phyloP scores from a whole-genome alignment of 1,140 invertebrate species.

The Euborellia annulipes region DNA sequence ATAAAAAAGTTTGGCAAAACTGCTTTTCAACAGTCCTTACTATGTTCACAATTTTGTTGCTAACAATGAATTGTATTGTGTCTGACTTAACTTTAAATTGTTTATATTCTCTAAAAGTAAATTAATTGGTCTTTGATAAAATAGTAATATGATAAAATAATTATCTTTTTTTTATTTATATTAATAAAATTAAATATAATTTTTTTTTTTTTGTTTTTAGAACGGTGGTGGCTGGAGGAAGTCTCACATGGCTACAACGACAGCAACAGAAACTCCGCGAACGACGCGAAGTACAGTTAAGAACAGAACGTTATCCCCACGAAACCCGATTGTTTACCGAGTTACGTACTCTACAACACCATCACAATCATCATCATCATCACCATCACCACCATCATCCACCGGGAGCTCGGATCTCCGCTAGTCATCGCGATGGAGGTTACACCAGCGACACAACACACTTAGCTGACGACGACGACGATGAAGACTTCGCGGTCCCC shows the following conservation, averaged over 20 bases:
- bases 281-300: constrained; percentile 42
- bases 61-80: too few species aligned
- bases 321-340: constrained; percentile 45
- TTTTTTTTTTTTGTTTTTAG: too few species aligned
- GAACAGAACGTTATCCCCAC: constrained; percentile 50
- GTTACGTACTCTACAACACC: constrained; percentile 35
- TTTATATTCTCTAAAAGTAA: too few species aligned
- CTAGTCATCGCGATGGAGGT: constrained; percentile 33
- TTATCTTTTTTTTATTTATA: too few species aligned
- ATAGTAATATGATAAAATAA: too few species aligned
- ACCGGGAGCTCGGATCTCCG: constrained; percentile 18
- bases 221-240: constrained; percentile 20
- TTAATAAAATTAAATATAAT: too few species aligned
- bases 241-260: constrained; percentile 56
- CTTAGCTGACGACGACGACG: constrained; percentile 43
- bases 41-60: too few species aligned
- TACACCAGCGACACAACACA: constrained; percentile 64
- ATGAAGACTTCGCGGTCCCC: constrained; percentile 43
- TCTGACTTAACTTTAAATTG: too few species aligned
- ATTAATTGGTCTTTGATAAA: too few species aligned
- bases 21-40: too few species aligned
- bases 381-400: constrained; percentile 2
- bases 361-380: constrained; percentile 9
- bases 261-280: constrained; percentile 60
- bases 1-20: too few species aligned